Base-by-base conservation (phyloP, 2,888 invertebrate genomes). In the Sepiola atlantica region DNA sequence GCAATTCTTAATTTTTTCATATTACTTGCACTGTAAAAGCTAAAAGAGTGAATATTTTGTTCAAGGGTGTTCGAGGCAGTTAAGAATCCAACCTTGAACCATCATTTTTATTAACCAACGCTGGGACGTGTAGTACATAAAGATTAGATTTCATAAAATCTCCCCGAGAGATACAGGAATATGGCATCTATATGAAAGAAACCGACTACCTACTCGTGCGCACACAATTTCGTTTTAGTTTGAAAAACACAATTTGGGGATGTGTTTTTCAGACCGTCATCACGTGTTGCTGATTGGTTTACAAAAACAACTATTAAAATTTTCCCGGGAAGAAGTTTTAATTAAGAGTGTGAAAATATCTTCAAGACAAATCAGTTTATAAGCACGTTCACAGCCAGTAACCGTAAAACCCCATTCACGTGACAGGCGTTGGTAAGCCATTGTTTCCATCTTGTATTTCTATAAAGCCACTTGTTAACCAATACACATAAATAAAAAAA, bases 321-420 rank as follows among this genome's bases (percentile, higher is more conserved):
- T 14, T 77, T 16, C 16, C n/a, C 16, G n/a, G n/a, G n/a, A 14
- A 77, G 16, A 16, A 77, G 77, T 77, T 77, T 77, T 77, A 77
- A 77, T 77, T 77, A n/a, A 77, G n/a, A 77, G 77, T 77, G 77
- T n/a, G n/a, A 77, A 77, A 77, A 77, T 77, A 77, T n/a, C 77
- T 77, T 16, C 4, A n/a, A 77, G 3, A n/a, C 20, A 77, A 77
- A 77, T 77, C n/a, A 77, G 77, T 4, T n/a, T n/a, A n/a, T 32
- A 77, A 10, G n/a, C n/a, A 77, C 77, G n/a, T 77, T 77, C 77
- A 77, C 16, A 77, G 2, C n/a, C 12, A 77, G n/a, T n/a, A 61
- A 61, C 61, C 45, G 10, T 28, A 28, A n/a, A 61, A 0, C 61
- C 61, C 21, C 61, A 32, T 77, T 77, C 32, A 16, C n/a, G 0